These are phyloP conservation scores for Cynaeus angustus DNA, from an alignment of 2,888 invertebrate genomes.

Conservation along the genomic window DNA sequence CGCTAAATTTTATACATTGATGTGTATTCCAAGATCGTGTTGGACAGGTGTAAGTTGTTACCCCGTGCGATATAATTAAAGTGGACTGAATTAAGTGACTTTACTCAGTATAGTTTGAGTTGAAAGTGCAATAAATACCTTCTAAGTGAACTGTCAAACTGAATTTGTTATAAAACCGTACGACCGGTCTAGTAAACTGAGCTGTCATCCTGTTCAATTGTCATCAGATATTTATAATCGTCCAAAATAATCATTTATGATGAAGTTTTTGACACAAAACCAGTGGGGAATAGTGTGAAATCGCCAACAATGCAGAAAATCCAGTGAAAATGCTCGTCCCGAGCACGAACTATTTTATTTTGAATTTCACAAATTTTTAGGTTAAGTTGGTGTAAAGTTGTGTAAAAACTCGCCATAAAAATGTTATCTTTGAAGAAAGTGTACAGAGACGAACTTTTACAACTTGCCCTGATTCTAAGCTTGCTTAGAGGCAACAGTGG, in stretches of 20 bases:
- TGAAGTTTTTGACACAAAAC: conserved; percentile 47
- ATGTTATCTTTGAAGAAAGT: conserved; percentile 90
- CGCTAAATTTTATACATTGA: conserved; percentile 41
- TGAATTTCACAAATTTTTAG: conserved; percentile 48
- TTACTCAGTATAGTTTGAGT: conserved; percentile 21
- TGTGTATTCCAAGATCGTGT: conserved; percentile 40
- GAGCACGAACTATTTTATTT: conserved; percentile 12
- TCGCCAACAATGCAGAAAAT: conserved; percentile 12
- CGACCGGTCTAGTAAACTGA: conserved; percentile 57
- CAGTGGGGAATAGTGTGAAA: conserved; percentile 39
- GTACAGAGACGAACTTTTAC: conserved; percentile 86
- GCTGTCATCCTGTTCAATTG: conserved; percentile 59
- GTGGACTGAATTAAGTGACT: conserved; percentile 35
- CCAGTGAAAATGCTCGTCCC: conserved; percentile 41
- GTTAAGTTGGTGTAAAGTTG: conserved; percentile 53
- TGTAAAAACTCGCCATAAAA: conserved; percentile 45
- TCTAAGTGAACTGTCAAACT: conserved; percentile 31
- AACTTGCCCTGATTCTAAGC: conserved; percentile 87
- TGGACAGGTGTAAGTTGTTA: conserved; percentile 46
- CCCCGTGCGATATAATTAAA: conserved; percentile 40
- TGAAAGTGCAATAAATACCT: conserved; percentile 31
- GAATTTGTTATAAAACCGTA: conserved; percentile 29
- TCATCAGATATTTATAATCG: conserved; percentile 58
- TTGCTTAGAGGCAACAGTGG: conserved; percentile 85
- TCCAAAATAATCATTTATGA: conserved; percentile 57